Evolutionary conservation across 2,113 vertebrate genomes (phyloP).

Genomic region (Burhinus bistriatus): DNA sequence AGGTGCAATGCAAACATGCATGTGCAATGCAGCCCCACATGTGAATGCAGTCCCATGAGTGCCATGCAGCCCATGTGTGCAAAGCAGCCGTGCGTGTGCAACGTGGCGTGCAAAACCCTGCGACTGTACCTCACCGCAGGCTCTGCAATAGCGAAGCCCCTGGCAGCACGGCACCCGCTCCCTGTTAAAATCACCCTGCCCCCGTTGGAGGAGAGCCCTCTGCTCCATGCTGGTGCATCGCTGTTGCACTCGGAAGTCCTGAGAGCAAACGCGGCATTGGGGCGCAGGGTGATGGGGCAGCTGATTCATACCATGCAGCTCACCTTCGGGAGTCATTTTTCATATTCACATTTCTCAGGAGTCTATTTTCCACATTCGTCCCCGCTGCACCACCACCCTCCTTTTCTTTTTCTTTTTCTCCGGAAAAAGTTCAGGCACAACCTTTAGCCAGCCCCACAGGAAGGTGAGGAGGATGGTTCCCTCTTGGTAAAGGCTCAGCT

Average conservation of each 20-base stretch:
- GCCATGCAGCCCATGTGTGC: too few relatives aligned
- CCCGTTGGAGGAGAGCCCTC: neutral
- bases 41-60: neutral
- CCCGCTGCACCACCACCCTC: neutral
- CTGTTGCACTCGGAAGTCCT: accelerated
- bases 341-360: too few relatives aligned
- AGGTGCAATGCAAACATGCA: neutral
- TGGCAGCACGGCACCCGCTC: neutral
- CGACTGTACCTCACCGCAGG: accelerated
- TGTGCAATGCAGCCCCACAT: too few relatives aligned
- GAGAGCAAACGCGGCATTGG: accelerated
- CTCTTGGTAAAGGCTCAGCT: neutral
- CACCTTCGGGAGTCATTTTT: neutral
- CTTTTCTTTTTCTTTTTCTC: neutral
- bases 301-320: neutral
- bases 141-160: neutral
- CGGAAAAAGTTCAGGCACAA: neutral
- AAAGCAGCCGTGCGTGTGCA: neutral
- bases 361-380: accelerated
- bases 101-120: neutral
- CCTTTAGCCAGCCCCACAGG: neutral
- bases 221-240: neutral
- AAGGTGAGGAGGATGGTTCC: neutral
- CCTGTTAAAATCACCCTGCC: neutral
- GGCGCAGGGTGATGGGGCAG: neutral